These are phyloP conservation scores for Pseudorhiza aurosa DNA, from an alignment of 30 jellyfish, hydroid and myxozoan species.

Conservation along the genomic window DNA sequence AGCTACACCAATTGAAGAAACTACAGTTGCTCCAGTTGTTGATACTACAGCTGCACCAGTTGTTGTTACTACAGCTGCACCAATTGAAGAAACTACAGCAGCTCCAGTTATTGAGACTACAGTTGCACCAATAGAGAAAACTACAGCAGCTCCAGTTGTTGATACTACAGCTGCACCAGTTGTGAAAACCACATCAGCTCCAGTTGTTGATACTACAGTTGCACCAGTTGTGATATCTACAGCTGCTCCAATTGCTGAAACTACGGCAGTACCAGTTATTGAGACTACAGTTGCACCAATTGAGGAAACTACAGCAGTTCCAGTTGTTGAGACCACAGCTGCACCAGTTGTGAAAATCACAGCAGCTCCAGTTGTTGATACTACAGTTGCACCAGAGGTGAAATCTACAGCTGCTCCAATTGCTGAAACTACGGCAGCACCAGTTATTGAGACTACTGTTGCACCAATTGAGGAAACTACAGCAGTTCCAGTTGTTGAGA, in stretches of 20 bases:
- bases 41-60: constrained; percentile 41
- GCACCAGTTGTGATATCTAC: constrained; percentile 13
- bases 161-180: constrained; percentile 18
- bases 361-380: constrained; percentile 18
- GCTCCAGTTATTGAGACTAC: constrained; percentile 42
- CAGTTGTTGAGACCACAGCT: constrained; percentile 41
- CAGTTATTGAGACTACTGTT: constrained; percentile 8
- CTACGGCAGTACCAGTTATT: constrained; percentile 12
- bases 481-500: constrained; percentile 37
- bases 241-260: constrained; percentile 14
- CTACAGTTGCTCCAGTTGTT: constrained; percentile 40
- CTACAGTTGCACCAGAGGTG: constrained; percentile 26
- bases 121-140: constrained; percentile 30
- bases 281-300: constrained; percentile 19
- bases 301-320: constrained; percentile 34
- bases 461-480: constrained; percentile 35
- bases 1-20: constrained; percentile 27
- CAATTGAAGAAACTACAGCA: constrained; percentile 41
- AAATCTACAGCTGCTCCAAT: constrained; percentile 15
- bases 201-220: constrained; percentile 19
- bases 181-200: constrained; percentile 33
- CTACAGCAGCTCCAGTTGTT: background rate
- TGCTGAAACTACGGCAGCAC: constrained; percentile 7
- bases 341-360: constrained; percentile 6
- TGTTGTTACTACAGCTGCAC: constrained; percentile 23